Percentiles rank a stretch among this genome's conserved stretches.
phyloP scores from a whole-genome alignment of 1,140 invertebrate genomes.

The Drosophila grimshawi region DNA sequence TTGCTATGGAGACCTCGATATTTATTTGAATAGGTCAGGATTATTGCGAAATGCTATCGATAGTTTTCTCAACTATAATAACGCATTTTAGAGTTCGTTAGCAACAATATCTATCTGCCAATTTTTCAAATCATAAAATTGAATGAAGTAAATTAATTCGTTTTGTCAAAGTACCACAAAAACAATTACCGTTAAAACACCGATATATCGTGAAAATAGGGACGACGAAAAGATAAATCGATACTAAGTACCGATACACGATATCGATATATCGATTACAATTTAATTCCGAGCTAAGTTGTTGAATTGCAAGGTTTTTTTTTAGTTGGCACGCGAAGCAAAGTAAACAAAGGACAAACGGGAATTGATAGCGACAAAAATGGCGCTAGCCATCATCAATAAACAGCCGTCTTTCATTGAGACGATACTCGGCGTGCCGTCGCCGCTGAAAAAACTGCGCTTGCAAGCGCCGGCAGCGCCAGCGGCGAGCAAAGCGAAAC shows the following conservation, averaged over 20 bases:
- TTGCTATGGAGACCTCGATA: too few relatives aligned
- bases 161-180: too few relatives aligned
- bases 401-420: conserved; percentile 57
- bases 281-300: not conserved
- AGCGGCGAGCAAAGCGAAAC: conserved; percentile 20
- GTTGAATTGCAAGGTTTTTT: not conserved
- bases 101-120: too few relatives aligned
- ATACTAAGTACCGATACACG: not conserved
- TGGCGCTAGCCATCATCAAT: conserved; percentile 65
- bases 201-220: not conserved
- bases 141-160: too few relatives aligned
- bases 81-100: too few relatives aligned
- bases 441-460: conserved; percentile 67
- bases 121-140: too few relatives aligned
- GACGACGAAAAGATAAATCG: not conserved
- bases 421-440: conserved; percentile 54
- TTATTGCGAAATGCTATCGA: too few relatives aligned
- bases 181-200: not conserved
- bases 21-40: too few relatives aligned
- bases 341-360: not conserved
- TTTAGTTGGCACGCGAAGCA: not conserved
- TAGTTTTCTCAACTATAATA: too few relatives aligned
- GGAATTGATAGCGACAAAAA: conserved; percentile 9
- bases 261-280: not conserved
- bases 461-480: conserved; percentile 56